Evolutionary conservation across 2,888 invertebrate genomes (phyloP), one percentile per base, ranked within the genome.

Genomic region (Catocala fraxini): DNA sequence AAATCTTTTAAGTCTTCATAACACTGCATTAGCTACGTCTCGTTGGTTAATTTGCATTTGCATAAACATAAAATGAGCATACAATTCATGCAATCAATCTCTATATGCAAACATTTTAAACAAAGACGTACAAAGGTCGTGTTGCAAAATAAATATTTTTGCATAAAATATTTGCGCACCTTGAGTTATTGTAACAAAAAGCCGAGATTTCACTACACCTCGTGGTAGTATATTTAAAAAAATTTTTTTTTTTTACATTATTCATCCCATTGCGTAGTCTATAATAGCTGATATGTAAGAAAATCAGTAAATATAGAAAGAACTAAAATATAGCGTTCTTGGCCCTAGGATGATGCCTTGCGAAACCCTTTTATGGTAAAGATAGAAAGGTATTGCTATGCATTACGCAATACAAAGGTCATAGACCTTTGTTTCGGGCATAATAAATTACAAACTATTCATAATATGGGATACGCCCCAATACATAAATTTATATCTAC

Each of bases 151-250:
- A 43, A 1, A 1, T 39, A 41, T 15, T 51, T 51, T 49, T 53
- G 56, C 39, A 56, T 48, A 55, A 61, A 59, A 7, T 52, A 67
- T 39, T 62, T 58, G 46, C 62, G 43, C 56, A 60, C 60, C 7
- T 56, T 51, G 11, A 41, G 35, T 56, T 25, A 56, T 72, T 56
- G 46, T 52, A 25, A 42, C 43, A 58, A 58, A 63, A 34, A 51
- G 11, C 45, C 33, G 51, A 69, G 65, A 70, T 71, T 71, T 75
- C 65, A 69, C 63, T 63, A 53, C 51, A 51, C 51, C 49, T 62
- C 52, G 57, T 51, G 66, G 77, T 70, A 77, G 70, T 65, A 47
- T 46, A 9, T 46, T 12, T 45, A 13, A 12, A 45, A 12, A 45
- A 13, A 52, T 12, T 47, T 10, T 56, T 68, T 53, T 65, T 54